These are phyloP conservation scores for Sakesphorus luctuosus DNA, from an alignment of 2,113 vertebrate species.

Conservation along the genomic window DNA sequence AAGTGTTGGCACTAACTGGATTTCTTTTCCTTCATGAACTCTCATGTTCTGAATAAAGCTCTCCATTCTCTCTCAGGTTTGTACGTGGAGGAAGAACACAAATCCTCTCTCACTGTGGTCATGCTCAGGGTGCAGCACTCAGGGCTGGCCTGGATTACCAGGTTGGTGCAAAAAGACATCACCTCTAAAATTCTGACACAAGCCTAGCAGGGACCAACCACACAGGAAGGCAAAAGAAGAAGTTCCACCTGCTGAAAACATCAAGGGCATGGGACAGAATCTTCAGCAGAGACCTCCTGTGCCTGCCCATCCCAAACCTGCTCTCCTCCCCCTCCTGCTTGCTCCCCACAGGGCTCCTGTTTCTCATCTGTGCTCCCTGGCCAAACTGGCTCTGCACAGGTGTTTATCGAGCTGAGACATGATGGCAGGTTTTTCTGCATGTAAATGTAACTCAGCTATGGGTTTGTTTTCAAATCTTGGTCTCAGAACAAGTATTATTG, in stretches of 20 bases:
- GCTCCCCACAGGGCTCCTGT: not conserved
- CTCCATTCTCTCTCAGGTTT: not conserved
- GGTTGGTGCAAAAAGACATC: accelerated
- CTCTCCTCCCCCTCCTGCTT: not conserved
- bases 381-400: not conserved
- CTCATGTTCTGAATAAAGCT: not conserved
- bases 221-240: not conserved
- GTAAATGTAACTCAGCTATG: not conserved
- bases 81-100: not conserved
- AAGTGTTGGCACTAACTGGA: not conserved
- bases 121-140: not conserved
- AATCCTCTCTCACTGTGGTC: accelerated
- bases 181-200: not conserved
- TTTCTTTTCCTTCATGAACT: not conserved
- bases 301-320: not conserved
- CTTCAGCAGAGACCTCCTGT: not conserved
- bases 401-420: not conserved
- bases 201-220: not conserved
- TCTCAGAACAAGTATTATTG: not conserved
- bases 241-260: not conserved
- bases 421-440: not conserved
- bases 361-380: not conserved
- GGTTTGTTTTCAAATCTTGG: not conserved
- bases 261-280: not conserved
- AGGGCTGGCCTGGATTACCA: not conserved